phyloP scores from a whole-genome alignment of 2,797 vertebrate genomes.

The Sarcophilus harrisii region DNA sequence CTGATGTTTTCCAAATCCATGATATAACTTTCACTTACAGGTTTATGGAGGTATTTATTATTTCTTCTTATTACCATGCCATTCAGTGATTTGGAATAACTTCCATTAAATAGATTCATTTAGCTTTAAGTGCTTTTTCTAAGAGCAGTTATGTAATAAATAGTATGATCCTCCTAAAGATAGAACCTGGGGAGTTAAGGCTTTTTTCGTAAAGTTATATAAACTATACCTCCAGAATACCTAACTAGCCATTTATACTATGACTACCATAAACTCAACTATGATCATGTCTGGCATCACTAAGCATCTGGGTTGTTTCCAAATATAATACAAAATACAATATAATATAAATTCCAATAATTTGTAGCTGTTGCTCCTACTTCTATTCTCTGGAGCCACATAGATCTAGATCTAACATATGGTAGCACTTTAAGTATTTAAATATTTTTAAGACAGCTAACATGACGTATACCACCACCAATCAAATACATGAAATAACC shows the following conservation, averaged over 20 bases:
- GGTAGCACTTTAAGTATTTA: background rate
- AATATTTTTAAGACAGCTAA: background rate
- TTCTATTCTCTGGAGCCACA: background rate
- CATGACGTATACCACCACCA: background rate
- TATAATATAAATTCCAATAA: background rate
- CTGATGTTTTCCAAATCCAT: constrained; percentile 26
- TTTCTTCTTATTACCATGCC: background rate
- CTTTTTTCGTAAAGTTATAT: background rate
- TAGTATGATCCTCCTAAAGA: background rate
- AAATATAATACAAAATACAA: background rate
- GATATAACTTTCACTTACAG: background rate
- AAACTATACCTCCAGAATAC: background rate
- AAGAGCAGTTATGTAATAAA: background rate
- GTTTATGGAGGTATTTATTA: background rate
- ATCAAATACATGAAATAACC: background rate
- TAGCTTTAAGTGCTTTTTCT: background rate
- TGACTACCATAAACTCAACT: background rate
- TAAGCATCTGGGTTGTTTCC: background rate
- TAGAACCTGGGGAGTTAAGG: background rate
- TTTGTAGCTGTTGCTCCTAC: background rate
- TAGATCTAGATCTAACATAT: background rate
- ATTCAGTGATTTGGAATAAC: background rate
- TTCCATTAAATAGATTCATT: constrained; percentile 13
- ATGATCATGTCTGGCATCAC: background rate
- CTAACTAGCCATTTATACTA: background rate